phyloP scores from a whole-genome alignment of 1,140 invertebrate species.

The Drosophila rufa region DNA sequence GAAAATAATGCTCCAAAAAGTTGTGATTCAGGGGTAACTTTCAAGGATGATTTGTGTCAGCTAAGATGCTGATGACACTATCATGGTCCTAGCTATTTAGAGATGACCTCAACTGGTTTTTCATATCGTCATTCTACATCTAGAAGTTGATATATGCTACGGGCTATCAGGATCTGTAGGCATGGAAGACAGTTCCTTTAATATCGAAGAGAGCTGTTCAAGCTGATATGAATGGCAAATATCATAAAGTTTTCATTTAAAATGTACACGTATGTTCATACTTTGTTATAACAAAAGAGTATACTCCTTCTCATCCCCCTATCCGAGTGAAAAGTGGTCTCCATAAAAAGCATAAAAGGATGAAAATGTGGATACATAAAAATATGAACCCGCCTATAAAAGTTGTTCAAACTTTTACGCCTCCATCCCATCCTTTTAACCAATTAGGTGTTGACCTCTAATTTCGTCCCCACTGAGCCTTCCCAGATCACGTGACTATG shows the following conservation, averaged over 20 bases:
- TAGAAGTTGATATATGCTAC: background rate
- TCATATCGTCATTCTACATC: background rate
- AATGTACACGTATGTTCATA: no score
- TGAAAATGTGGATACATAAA: slow-evolving; percentile 5
- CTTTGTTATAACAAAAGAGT: no score
- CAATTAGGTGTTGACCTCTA: slow-evolving; percentile 24
- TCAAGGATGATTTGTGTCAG: slow-evolving; percentile 28
- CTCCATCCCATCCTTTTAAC: background rate
- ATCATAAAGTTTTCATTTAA: no score
- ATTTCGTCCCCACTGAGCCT: slow-evolving; percentile 5
- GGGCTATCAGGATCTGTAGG: background rate
- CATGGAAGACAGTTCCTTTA: background rate
- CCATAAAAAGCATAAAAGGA: background rate
- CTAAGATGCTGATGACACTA: background rate
- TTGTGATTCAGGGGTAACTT: slow-evolving; percentile 14
- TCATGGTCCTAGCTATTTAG: background rate
- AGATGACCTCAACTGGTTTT: background rate
- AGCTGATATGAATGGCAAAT: no score
- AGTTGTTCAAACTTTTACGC: slow-evolving; percentile 22
- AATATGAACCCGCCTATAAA: slow-evolving; percentile 15
- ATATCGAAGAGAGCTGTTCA: no score
- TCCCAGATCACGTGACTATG: slow-evolving; percentile 20
- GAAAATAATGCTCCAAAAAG: slow-evolving; percentile 14
- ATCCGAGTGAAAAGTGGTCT: background rate
- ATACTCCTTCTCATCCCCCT: background rate